Evolutionary conservation across 2,888 invertebrate genomes (phyloP), one percentile per base, ranked within the genome.

Genomic region (Orchestes rusci): DNA sequence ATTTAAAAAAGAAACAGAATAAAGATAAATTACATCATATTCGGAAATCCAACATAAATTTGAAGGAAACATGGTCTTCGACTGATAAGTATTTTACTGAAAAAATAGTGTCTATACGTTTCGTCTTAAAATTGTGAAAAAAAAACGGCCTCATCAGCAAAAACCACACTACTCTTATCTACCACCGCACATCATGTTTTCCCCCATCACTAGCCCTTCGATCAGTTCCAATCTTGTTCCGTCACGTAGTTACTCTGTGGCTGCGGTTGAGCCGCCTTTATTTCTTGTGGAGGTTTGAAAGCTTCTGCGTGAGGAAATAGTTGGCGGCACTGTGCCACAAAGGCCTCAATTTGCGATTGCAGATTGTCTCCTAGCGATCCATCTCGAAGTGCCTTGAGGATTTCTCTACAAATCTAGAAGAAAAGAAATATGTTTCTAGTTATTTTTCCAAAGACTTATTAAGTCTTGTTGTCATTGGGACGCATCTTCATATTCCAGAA

Each of bases 361-460:
- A 85, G 81, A 66, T 82, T 82, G 16, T 74, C 69, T 1, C 92
- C 92, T 65, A 94, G 86, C 57, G 85, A 83, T 39, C 89, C 90
- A 54, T 77, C 79, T 54, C 77, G 75, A 59, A 94, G 74, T 53
- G 85, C 80, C 54, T 83, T 80, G 56, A 89, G 73, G 45, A 91
- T 82, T 57, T 83, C 82, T 53, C 82, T 79, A 71, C 91, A 92
- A 60, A 79, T 84, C 84, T 89, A 71, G n/a, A 75, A 50, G 40
- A 38, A 47, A 47, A 39, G 27, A 3, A 29, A 17, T 31, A 10
- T 3, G 28, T 13, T 35, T 12, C 4, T 30, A 7, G 5, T 5
- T 23, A 23, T 23, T 23, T 7, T 16, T 17, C 3, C 16, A n/a
- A n/a, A n/a, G n/a, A n/a, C n/a, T n/a, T n/a, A n/a, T n/a, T n/a